Evolutionary conservation across 2,797 vertebrate genomes (phyloP), one percentile per base, ranked within the genome.

Genomic region (Lates japonicus): DNA sequence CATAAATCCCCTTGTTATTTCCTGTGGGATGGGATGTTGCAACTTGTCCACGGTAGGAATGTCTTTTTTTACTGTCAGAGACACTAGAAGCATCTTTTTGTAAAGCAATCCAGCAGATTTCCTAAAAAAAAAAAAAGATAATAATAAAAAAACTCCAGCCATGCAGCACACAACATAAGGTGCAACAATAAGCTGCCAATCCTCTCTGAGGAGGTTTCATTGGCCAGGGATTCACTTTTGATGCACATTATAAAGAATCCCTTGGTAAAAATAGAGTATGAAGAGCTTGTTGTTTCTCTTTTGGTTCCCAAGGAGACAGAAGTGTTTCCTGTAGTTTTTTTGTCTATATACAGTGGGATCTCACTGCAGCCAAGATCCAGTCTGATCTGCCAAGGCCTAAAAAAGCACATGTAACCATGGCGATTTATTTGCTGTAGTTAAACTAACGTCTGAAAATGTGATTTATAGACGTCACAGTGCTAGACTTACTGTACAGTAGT

Each of bases 1-100:
- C 64, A 85, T 90, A 84, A 88, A 83, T 76, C 58, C 67, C 62
- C 55, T 44, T 76, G 62, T 77, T 60, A 48, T 84, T 59, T 74
- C 48, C 58, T 31, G 41, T 52, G 52, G 65, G 71, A 52, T 48
- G 19, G 44, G 52, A 75, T 62, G 71, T 20, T 82, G 67, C 60
- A 83, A 58, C 57, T 64, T 74, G 58, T 78, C 70, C 42, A 41
- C 2, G 22, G 60, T 25, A 39, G 7, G 19, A 60, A 58, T 13
- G 8, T 58, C 49, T 81, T 54, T 74, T 74, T 68, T 78, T 33
- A n/a, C 37, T 54, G 79, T 75, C 69, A 72, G 42, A 76, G 71
- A 41, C 37, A 65, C 61, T 48, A 20, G 77, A 70, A 71, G n/a
- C 25, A 65, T 69, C 22, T 52, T 64, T 61, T n/a, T 37, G 7